These are phyloP conservation scores for Drosophila ironensis DNA, from an alignment of 1,140 invertebrate genomes.

Conservation along the genomic window DNA sequence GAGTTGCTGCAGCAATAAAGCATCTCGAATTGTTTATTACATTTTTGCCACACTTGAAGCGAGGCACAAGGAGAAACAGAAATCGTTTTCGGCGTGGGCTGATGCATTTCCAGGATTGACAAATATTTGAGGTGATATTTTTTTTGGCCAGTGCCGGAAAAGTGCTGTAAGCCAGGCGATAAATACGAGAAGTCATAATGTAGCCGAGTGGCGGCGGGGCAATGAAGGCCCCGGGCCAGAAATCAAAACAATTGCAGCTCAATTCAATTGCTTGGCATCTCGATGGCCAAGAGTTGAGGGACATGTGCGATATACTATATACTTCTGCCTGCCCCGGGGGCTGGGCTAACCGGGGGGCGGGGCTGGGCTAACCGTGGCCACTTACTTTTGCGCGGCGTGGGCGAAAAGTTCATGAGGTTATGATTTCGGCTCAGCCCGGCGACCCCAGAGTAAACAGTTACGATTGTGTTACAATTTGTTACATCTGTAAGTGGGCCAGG, in stretches of 20 bases:
- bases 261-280: slow-evolving; percentile 66
- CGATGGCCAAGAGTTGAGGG: slow-evolving; percentile 19
- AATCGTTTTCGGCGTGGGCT: not conserved
- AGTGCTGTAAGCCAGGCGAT: slow-evolving; percentile 55
- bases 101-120: too few relatives aligned
- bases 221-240: slow-evolving; percentile 64
- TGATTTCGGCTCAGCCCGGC: slow-evolving; percentile 46
- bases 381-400: slow-evolving; percentile 29
- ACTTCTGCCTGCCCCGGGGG: not conserved
- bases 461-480: slow-evolving; percentile 81
- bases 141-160: not conserved
- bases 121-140: too few relatives aligned
- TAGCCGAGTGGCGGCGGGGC: slow-evolving; percentile 2
- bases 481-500: slow-evolving; percentile 71
- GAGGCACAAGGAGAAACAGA: slow-evolving; percentile 17
- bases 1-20: slow-evolving; percentile 71
- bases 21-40: slow-evolving; percentile 74
- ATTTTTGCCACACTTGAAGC: slow-evolving; percentile 70
- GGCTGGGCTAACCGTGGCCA: slow-evolving; percentile 23
- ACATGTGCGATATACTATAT: slow-evolving; percentile 14
- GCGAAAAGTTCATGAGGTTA: slow-evolving; percentile 63
- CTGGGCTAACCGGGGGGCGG: not conserved
- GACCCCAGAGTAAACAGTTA: slow-evolving; percentile 75
- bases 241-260: slow-evolving; percentile 79
- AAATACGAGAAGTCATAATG: slow-evolving; percentile 54